These are phyloP conservation scores for Elephantulus edwardii DNA, from an alignment of 2,113 vertebrate species.

Conservation along the genomic window DNA sequence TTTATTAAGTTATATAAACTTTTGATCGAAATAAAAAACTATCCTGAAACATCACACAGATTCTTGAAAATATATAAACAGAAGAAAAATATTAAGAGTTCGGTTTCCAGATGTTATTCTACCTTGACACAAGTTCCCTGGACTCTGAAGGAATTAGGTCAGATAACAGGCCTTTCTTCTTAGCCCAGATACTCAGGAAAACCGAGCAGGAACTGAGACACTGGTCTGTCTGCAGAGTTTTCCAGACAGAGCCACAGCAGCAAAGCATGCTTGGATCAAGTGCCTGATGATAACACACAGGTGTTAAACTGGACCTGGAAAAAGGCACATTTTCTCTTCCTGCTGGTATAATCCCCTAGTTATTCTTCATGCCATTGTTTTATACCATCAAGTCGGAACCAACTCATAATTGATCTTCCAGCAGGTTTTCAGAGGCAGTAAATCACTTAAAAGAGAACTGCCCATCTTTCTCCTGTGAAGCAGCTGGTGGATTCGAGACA, in stretches of 20 bases:
- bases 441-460: no score
- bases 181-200: constrained; percentile 55
- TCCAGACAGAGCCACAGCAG: constrained; percentile 71
- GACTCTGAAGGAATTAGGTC: not conserved
- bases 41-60: not conserved
- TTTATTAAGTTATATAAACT: constrained; percentile 44
- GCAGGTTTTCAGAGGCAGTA: no score
- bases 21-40: constrained; percentile 21
- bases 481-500: no score
- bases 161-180: constrained; percentile 55
- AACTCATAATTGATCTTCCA: no score
- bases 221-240: constrained; percentile 59
- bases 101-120: constrained; percentile 27
- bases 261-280: constrained; percentile 64
- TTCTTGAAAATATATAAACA: constrained; percentile 19
- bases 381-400: no score
- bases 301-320: constrained; percentile 70
- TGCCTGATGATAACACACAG: constrained; percentile 64
- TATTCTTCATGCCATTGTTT: not conserved
- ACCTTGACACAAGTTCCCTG: not conserved
- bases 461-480: no score
- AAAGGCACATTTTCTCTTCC: not conserved
- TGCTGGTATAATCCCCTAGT: not conserved
- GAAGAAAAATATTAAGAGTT: constrained; percentile 35
- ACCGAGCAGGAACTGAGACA: constrained; percentile 71